Conservation (phyloP, 2,113 vertebrate species). For the Grammomys surdaster region DNA sequence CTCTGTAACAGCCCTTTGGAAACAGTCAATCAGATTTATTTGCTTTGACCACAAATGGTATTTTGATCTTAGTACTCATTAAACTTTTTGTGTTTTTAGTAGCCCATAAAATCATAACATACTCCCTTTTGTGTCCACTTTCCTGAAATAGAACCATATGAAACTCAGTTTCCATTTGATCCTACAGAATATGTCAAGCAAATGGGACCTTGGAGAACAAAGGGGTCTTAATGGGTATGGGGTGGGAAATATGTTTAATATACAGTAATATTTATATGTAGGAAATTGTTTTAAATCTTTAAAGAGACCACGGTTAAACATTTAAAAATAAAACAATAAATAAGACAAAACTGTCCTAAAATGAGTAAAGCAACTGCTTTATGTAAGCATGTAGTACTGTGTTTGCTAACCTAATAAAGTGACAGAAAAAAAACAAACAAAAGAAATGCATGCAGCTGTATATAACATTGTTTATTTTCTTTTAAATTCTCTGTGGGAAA, state of each 20-base stretch:
- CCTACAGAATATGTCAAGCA: conserved; percentile 20
- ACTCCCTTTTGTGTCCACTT: conserved; percentile 14
- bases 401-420: conserved; percentile 58
- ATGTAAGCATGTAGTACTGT: not conserved
- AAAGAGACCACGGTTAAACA: not conserved
- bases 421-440: not conserved
- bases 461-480: conserved; percentile 29
- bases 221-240: not conserved
- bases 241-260: not conserved
- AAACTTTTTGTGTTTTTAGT: conserved; percentile 58
- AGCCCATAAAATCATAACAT: conserved; percentile 56
- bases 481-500: conserved; percentile 31
- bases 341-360: not conserved
- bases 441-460: not conserved
- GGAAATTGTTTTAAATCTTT: not conserved
- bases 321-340: not conserved
- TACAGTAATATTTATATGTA: not conserved
- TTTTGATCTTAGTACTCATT: conserved; percentile 61
- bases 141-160: conserved; percentile 33
- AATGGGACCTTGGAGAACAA: not conserved
- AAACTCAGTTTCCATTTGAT: conserved; percentile 54
- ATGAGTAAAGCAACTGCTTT: not conserved
- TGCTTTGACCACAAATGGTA: conserved; percentile 62
- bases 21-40: conserved; percentile 59
- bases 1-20: conserved; percentile 49